Base-by-base conservation (phyloP, 2,888 invertebrate species). In the Mesoligia furuncula region DNA sequence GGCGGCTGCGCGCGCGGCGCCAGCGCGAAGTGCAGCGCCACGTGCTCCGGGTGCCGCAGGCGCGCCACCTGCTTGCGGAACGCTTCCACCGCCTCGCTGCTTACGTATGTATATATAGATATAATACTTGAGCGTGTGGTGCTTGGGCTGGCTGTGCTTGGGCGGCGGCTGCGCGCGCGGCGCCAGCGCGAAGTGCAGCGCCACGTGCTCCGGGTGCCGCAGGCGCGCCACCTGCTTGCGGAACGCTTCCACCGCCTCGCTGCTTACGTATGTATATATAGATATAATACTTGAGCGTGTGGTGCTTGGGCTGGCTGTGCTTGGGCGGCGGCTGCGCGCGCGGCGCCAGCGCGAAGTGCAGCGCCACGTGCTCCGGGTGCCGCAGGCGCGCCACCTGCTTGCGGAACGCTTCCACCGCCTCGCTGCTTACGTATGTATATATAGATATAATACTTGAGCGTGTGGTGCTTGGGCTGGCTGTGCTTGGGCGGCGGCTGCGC, bases 301-400 rank as follows among this genome's bases (percentile, higher is more conserved):
- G 98, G 93, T 99, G 99, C 92, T 99, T 99, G 92, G 99, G 98
- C 92, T 98, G 98, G 88, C 98, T 97, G 73, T 98, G 61, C 97
- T 98, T 59, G 97, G 87, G 81, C 69, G 98, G 90, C 97, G 98
- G 86, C 97, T 98, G 85, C 97, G 97, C 80, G 97, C 98, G 93
- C 98, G 98, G 74, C 98, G 98, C 98, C 91, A 99, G 99, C 74
- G 99, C 99, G 96, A 99, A 99, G 94, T 99, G 98, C 92, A 98
- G 98, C 93, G 98, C 77, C 99, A n/a, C 98, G 92, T 98, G 98
- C 15, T 98, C 98, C 5, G 99, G 99, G 96, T 99, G 98, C 6
- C 99, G 97, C 74, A 98, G 97, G 88, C 99, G 98, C 90, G 98
- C 98, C 75, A 99, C 97, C 83, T 98, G 97, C 95, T 99, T 99